Evolutionary conservation across 2,113 vertebrate species (phyloP).

Genomic region (Syrrhaptes paradoxus): DNA sequence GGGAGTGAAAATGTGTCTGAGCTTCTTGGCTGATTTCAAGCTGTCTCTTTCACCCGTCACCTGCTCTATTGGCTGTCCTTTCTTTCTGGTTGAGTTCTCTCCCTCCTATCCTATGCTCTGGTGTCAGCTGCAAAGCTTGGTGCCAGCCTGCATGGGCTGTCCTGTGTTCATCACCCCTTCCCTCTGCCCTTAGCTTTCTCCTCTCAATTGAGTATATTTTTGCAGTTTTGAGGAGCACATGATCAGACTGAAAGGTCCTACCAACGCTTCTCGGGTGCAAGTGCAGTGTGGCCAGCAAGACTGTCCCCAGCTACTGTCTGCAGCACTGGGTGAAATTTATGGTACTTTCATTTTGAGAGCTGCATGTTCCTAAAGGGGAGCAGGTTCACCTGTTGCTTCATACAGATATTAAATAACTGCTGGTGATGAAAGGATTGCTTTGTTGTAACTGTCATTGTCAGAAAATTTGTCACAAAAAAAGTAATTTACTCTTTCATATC

Average conservation of each 20-base stretch:
- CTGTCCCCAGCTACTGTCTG: background rate
- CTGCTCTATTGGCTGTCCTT: background rate
- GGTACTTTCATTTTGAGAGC: background rate
- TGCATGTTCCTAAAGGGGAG: background rate
- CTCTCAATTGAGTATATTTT: accelerated
- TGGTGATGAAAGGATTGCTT: background rate
- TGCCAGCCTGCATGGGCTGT: accelerated
- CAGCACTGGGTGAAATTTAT: background rate
- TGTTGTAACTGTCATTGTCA: background rate
- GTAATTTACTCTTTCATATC: background rate
- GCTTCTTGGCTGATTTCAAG: background rate
- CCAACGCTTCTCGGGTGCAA: accelerated
- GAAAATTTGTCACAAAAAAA: background rate
- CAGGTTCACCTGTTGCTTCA: background rate
- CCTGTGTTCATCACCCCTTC: background rate
- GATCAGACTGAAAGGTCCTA: background rate
- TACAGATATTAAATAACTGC: background rate
- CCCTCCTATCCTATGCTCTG: background rate
- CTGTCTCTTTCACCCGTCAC: background rate
- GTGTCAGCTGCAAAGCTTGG: background rate
- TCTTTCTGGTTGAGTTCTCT: background rate
- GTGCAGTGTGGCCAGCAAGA: background rate
- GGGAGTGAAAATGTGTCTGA: background rate
- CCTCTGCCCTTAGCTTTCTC: background rate
- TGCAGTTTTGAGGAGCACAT: background rate